Percentiles rank a stretch among this genome's conserved stretches.
These are phyloP conservation scores for Babylonia areolata DNA, from an alignment of 1,140 invertebrate species.

Conservation along the genomic window DNA sequence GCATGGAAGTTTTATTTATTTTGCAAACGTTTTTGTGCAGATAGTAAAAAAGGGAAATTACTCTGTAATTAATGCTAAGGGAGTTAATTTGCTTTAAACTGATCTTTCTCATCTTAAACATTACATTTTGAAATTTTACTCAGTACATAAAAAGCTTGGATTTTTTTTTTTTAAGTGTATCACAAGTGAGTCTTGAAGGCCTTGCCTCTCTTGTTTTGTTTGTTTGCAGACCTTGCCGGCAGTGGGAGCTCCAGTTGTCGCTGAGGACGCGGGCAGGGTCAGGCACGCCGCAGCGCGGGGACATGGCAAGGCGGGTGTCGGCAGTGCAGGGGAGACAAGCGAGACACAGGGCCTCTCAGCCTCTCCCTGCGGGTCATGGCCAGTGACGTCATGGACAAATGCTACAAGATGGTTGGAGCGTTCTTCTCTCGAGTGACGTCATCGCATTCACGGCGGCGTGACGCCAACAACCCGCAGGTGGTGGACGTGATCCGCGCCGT, in stretches of 20 bases:
- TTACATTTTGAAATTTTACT: neutral
- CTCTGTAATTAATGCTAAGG: neutral
- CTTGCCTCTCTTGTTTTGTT: neutral
- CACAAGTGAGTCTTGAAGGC: neutral
- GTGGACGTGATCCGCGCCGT: neutral
- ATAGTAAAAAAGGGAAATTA: neutral
- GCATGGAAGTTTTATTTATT: no score
- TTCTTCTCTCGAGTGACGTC: neutral
- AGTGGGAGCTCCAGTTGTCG: neutral
- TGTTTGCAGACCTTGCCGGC: neutral
- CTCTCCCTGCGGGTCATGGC: neutral
- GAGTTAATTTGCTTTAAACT: no score
- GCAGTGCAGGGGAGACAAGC: neutral
- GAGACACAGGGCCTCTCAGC: neutral
- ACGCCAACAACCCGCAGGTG: neutral
- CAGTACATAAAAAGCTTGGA: neutral
- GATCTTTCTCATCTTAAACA: neutral
- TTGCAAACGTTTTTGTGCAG: no score
- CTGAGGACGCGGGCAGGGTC: neutral
- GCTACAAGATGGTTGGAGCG: constrained; percentile 10
- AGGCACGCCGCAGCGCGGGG: neutral
- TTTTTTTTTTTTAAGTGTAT: neutral
- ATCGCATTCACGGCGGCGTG: neutral
- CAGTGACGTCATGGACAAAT: neutral
- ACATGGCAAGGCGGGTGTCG: no score